These are phyloP conservation scores for Plagiodera versicolora DNA, from an alignment of 2,888 invertebrate genomes.

Conservation along the genomic window DNA sequence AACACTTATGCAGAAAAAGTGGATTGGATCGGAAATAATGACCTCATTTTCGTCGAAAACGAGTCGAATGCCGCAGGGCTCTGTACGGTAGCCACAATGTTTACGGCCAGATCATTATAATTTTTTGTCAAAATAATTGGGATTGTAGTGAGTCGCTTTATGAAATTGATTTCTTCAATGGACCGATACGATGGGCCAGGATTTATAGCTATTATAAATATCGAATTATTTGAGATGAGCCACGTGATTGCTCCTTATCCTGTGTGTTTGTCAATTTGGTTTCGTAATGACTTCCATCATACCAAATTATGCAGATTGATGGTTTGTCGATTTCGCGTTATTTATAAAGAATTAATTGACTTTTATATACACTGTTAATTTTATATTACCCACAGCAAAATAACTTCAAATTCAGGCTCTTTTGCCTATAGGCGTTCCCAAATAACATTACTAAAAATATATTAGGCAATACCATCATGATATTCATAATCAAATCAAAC, in stretches of 20 bases:
- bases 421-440: too few relatives aligned
- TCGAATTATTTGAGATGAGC: conserved; percentile 9
- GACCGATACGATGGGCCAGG: not conserved
- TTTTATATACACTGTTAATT: too few relatives aligned
- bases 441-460: too few relatives aligned
- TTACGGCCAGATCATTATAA: conserved; percentile 10
- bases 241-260: not conserved
- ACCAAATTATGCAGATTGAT: too few relatives aligned
- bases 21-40: conserved; percentile 25
- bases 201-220: not conserved
- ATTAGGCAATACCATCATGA: too few relatives aligned
- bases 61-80: conserved; percentile 6
- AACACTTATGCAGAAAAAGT: conserved; percentile 17
- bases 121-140: conserved; percentile 13
- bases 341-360: too few relatives aligned
- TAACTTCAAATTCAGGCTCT: too few relatives aligned
- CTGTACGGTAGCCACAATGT: conserved; percentile 8
- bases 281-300: not conserved
- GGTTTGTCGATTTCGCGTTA: too few relatives aligned
- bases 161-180: conserved; percentile 9
- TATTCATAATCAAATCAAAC: not conserved
- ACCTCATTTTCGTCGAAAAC: conserved; percentile 18
- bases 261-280: not conserved
- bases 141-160: conserved; percentile 8
- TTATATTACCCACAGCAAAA: too few relatives aligned